Conservation (phyloP, 2,888 invertebrate species). For the Azorinus chamasolen region DNA sequence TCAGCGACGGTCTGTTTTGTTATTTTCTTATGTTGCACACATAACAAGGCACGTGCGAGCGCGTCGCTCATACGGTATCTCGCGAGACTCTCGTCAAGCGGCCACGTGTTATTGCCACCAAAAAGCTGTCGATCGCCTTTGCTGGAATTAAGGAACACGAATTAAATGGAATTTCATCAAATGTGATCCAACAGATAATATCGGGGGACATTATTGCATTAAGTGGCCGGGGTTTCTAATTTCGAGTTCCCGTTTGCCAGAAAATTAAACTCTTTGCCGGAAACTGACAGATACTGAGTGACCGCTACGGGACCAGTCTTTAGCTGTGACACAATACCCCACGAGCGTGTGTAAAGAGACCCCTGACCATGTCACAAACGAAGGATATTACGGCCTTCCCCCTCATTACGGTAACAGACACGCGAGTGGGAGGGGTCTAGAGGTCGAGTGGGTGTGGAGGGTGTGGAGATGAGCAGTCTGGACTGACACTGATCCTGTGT, state of each 20-base stretch:
- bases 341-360: no score
- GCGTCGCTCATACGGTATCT: no score
- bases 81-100: not conserved
- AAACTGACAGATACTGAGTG: no score
- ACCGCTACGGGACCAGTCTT: no score
- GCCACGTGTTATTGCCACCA: constrained; percentile 40
- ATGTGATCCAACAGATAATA: constrained; percentile 9
- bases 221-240: constrained; percentile 4
- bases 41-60: constrained; percentile 22
- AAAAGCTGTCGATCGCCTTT: constrained; percentile 34
- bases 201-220: constrained; percentile 5
- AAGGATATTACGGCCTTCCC: no score
- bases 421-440: no score
- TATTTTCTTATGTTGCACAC: constrained; percentile 8
- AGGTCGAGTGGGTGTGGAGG: no score
- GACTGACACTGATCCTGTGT: no score
- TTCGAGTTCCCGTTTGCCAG: constrained; percentile 20
- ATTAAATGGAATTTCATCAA: constrained; percentile 22
- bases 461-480: no score
- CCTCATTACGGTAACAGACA: no score
- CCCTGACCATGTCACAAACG: no score
- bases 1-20: not conserved
- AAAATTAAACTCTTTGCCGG: constrained; percentile 5
- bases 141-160: constrained; percentile 3
- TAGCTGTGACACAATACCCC: no score